Conservation (phyloP, 2,888 invertebrate genomes). For the Anthophora plumipes region DNA sequence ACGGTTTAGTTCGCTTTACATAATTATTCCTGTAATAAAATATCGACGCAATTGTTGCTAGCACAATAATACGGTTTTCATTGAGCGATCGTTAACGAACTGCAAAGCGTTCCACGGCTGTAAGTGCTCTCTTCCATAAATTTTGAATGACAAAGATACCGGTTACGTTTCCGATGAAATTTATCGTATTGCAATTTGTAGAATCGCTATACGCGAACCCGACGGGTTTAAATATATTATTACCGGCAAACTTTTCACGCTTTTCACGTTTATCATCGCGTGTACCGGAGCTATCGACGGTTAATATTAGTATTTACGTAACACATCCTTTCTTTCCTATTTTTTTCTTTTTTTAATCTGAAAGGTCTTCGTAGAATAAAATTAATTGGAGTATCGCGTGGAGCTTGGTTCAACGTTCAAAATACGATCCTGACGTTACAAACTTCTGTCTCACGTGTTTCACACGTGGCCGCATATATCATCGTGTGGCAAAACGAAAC, state of each 20-base stretch:
- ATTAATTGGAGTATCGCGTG: neutral
- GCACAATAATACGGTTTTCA: slow-evolving; percentile 55
- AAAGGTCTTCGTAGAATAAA: neutral
- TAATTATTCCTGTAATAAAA: slow-evolving; percentile 54
- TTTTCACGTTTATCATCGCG: neutral
- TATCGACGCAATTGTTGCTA: slow-evolving; percentile 37
- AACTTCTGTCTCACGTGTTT: slow-evolving; percentile 4
- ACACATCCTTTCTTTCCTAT: neutral
- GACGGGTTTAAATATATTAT: neutral
- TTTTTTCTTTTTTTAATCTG: too few relatives aligned
- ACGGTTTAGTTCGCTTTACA: slow-evolving; percentile 49
- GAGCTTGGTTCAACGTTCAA: neutral
- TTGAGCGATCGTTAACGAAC: slow-evolving; percentile 53
- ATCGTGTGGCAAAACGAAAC: neutral
- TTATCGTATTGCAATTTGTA: neutral
- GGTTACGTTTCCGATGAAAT: neutral
- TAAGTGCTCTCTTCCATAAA: slow-evolving; percentile 6
- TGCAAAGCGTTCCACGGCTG: slow-evolving; percentile 6
- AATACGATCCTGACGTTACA: neutral
- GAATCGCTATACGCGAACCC: neutral
- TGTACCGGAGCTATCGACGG: neutral
- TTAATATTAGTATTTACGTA: neutral
- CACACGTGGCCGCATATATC: neutral
- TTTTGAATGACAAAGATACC: slow-evolving; percentile 6
- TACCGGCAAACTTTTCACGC: too few relatives aligned